A percentile compares a stretch with the other conserved stretches of the same genome.
Evolutionary conservation across 1,140 invertebrate genomes (phyloP).

Genomic region (Drosophila ironensis): DNA sequence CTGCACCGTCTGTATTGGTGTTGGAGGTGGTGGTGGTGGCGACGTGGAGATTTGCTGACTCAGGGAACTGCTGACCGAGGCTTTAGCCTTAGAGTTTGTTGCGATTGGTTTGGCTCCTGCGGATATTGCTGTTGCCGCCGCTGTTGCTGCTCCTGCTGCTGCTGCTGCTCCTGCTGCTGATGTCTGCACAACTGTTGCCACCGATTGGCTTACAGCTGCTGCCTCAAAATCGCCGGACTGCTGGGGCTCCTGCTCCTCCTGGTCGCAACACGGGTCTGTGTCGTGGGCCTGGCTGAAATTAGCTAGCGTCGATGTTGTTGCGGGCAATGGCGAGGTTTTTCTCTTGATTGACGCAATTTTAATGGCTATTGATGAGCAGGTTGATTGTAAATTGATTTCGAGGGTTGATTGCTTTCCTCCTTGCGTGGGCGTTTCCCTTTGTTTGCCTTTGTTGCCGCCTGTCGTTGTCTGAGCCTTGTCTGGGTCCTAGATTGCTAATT

Average conservation of each 20-base stretch:
- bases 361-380: constrained; percentile 61
- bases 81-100: constrained; percentile 60
- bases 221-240: constrained; percentile 10
- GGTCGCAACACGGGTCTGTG: not conserved
- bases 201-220: constrained; percentile 40
- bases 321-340: constrained; percentile 70
- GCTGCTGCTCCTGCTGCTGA: constrained; percentile 10
- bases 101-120: constrained; percentile 15
- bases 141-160: constrained; percentile 16
- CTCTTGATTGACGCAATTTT: constrained; percentile 81
- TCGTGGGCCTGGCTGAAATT: constrained; percentile 52
- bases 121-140: constrained; percentile 13
- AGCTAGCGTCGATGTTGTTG: constrained; percentile 59
- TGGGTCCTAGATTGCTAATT: not conserved
- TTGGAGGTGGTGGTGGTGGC: constrained; percentile 24
- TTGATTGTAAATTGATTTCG: constrained; percentile 49
- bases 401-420: not conserved
- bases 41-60: constrained; percentile 26
- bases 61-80: constrained; percentile 84
- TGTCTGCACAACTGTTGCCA: constrained; percentile 36
- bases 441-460: constrained; percentile 12
- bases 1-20: constrained; percentile 20
- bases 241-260: constrained; percentile 14
- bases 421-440: constrained; percentile 1
- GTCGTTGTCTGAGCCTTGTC: not conserved